Conservation (phyloP, 2,113 vertebrate genomes). For the Climacteris rufus region DNA sequence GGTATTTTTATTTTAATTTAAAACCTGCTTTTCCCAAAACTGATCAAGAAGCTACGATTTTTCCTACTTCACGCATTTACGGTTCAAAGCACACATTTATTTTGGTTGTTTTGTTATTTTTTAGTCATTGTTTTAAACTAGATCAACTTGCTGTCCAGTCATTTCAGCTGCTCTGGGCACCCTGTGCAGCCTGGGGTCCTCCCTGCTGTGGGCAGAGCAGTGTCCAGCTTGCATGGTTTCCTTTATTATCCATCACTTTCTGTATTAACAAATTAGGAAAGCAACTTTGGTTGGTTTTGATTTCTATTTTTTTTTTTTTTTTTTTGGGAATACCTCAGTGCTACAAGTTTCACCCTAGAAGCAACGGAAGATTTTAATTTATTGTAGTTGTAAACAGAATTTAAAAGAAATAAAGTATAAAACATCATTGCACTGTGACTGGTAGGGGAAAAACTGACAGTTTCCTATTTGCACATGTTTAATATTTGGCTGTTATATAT, state of each 20-base stretch:
- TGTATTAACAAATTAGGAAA: constrained; percentile 81
- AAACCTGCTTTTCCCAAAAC: constrained; percentile 73
- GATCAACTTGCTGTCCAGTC: constrained; percentile 80
- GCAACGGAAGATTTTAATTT: constrained; percentile 91
- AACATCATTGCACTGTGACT: constrained; percentile 99
- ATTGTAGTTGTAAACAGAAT: constrained; percentile 88
- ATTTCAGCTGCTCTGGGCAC: constrained; percentile 76
- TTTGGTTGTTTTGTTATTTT: background rate
- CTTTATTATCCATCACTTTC: constrained; percentile 71
- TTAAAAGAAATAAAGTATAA: constrained; percentile 79
- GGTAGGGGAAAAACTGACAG: constrained; percentile 91
- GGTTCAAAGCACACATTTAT: constrained; percentile 87
- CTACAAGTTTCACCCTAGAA: constrained; percentile 87
- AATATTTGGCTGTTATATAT: constrained; percentile 91
- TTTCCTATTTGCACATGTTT: constrained; percentile 97
- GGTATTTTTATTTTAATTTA: constrained; percentile 63
- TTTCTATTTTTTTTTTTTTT: constrained; percentile 49
- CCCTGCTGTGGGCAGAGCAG: background rate
- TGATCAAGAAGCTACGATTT: constrained; percentile 71
- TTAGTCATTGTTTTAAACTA: constrained; percentile 72
- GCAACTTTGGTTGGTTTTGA: constrained; percentile 60
- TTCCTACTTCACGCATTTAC: constrained; percentile 74
- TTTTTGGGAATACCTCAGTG: constrained; percentile 96
- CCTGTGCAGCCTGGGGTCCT: background rate
- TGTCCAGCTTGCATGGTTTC: constrained; percentile 25